Evolutionary conservation across 1,140 invertebrate genomes (phyloP), one percentile per base, ranked within the genome.

Genomic region (Eumeta japonica): DNA sequence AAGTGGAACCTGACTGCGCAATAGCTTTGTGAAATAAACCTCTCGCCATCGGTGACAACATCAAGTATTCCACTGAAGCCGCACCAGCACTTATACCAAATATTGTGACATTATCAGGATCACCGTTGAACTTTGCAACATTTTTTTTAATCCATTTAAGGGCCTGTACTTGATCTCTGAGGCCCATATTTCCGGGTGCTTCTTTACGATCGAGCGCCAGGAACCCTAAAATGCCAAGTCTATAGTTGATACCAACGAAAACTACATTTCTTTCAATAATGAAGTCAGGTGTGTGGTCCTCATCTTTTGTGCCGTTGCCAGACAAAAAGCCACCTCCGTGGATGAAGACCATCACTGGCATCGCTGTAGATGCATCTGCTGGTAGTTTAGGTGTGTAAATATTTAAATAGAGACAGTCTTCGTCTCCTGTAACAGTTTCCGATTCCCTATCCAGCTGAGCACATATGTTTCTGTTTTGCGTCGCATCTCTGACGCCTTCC

Each of bases 331-430:
- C 79, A 17, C 84, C 83, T 4, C 83, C 83, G 50, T 86, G 82
- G 16, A 89, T 58, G 30, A 72, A 81, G 0, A 84, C 76, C 64
- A 84, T 78, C 0, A 85, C 83, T 1, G 82, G 81, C n/a, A 71
- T 39, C 7, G 43, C 19, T 34, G 41, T 12, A 15, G 34, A 32
- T 28, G 12, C 43, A n/a, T 57, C 42, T 16, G 40, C 19, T 27
- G 35, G 20, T 37, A 78, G 49, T 17, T 58, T 78, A 10, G 74
- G 76, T 16, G 78, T 80, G 38, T 76, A 80, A 0, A 82, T 77
- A 53, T 82, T 82, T 13, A 82, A 45, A 48, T 72, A 81, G 2
- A 82, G 49, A 41, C 81, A 83, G 50, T 82, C 79, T 50, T 83
- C 80, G 43, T 74, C 65, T 19, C 80, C 80, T 28, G 75, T 53